These are phyloP conservation scores for Spodoptera frugiperda DNA, from an alignment of 1,140 invertebrate genomes.

Conservation along the genomic window DNA sequence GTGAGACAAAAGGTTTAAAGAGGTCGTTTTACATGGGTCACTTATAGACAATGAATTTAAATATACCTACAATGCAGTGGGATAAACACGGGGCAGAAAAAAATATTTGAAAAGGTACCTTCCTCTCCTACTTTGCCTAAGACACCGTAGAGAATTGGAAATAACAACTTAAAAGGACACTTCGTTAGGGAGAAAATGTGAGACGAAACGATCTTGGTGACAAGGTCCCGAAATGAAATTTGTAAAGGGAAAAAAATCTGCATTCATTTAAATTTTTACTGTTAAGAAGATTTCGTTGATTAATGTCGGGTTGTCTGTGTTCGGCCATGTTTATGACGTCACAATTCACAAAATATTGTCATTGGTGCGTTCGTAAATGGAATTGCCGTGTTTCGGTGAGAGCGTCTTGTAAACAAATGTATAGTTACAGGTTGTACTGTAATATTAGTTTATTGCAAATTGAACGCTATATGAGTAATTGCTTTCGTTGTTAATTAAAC, in stretches of 20 bases:
- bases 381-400: conserved; percentile 19
- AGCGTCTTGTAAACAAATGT: conserved; percentile 32
- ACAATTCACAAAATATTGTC: conserved; percentile 38
- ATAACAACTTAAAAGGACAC: conserved; percentile 52
- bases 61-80: not conserved
- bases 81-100: conserved; percentile 39
- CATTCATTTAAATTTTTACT: conserved; percentile 43
- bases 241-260: conserved; percentile 39
- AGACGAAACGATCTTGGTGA: conserved; percentile 52
- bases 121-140: conserved; percentile 52
- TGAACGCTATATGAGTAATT: conserved; percentile 15
- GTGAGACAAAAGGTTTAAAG: conserved; percentile 5
- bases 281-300: conserved; percentile 23
- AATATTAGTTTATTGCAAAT: conserved; percentile 11
- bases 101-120: conserved; percentile 46
- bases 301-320: conserved; percentile 18
- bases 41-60: conserved; percentile 35
- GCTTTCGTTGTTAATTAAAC: conserved; percentile 25
- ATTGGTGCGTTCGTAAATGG: conserved; percentile 34
- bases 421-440: not conserved
- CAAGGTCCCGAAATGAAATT: conserved; percentile 50
- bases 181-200: conserved; percentile 53
- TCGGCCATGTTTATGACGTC: conserved; percentile 5
- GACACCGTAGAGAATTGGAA: conserved; percentile 52
- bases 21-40: conserved; percentile 23